Base-by-base conservation (phyloP, 2,113 vertebrate genomes). In the Eudyptes chrysolophus region DNA sequence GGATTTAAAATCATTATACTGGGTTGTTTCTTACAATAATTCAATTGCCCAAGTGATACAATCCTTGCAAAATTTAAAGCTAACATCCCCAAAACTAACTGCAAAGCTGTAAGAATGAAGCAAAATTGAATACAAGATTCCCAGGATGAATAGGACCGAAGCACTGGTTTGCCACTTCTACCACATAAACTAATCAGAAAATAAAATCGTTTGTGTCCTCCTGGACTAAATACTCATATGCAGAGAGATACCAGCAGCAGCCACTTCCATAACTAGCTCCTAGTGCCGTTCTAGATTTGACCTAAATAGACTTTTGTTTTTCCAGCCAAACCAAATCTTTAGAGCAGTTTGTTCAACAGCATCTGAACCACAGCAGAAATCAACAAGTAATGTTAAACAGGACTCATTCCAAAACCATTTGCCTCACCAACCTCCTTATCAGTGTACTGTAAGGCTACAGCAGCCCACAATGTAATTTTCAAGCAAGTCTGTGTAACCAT, bases 91-190 rank as follows among this genome's bases (percentile, higher is more conserved):
- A 66, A 88, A 83, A 86, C 27, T 58, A 82, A 72, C 6, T 4
- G 3, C 10, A 11, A 90, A 72, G 25, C 20, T 74, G 10, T 12
- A 66, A 72, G 18, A 61, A 86, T 0, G 1, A 72, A 80, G 27
- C 25, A 69, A 62, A 75, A 61, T 2, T 22, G n/a, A 60, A 38
- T 14, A 68, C 0, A 0, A 64, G 22, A 65, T 36, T 83, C 32
- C 38, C n/a, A 64, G 7, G 0, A 20, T 7, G 7, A 87, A 13
- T 2, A 57, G 21, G 19, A 77, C 17, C 11, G 16, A 92, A 90
- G 30, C 70, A 57, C 34, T 21, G 3, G 14, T 71, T 82, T 77
- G 60, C 16, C 38, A 66, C 49, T 76, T 92, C 12, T 38, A 82
- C 17, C 10, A 30, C n/a, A 42, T 6, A 18, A 55, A 93, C 38